A percentile compares a stretch with the other conserved stretches of the same genome.
phyloP scores from a whole-genome alignment of 1,140 invertebrate species.

The Ephestia elutella region DNA sequence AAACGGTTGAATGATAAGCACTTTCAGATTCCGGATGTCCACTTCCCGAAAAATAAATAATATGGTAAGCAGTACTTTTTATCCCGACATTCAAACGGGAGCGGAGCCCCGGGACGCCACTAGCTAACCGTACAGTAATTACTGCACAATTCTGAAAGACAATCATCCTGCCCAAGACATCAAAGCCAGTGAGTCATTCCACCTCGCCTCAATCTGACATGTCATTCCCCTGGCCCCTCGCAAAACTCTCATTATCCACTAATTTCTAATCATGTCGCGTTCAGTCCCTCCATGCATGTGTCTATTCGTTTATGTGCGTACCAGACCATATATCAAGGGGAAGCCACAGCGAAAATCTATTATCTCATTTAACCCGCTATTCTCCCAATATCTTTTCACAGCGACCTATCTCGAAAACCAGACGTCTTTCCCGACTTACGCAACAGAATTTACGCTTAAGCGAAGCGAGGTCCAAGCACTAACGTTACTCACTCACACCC shows the following conservation, averaged over 20 bases:
- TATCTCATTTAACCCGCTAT: slow-evolving; percentile 15
- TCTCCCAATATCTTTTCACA: slow-evolving; percentile 50
- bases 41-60: too few relatives aligned
- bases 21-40: too few relatives aligned
- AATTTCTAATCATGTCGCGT: neutral
- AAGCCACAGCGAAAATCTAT: slow-evolving; percentile 10
- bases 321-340: neutral
- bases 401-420: slow-evolving; percentile 60
- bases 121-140: neutral
- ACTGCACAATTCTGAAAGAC: neutral
- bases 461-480: slow-evolving; percentile 61
- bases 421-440: slow-evolving; percentile 70
- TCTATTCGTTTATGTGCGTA: neutral
- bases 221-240: neutral
- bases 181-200: neutral
- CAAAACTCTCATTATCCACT: neutral
- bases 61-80: too few relatives aligned
- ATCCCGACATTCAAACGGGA: too few relatives aligned
- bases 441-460: slow-evolving; percentile 72
- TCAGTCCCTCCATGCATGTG: neutral
- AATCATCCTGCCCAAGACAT: neutral
- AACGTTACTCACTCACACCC: slow-evolving; percentile 66
- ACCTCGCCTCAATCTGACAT: neutral
- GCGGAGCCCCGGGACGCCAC: too few relatives aligned
- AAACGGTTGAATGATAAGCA: too few relatives aligned